Conservation (phyloP, 2,888 invertebrate species). For the Drosophila diplacantha region DNA sequence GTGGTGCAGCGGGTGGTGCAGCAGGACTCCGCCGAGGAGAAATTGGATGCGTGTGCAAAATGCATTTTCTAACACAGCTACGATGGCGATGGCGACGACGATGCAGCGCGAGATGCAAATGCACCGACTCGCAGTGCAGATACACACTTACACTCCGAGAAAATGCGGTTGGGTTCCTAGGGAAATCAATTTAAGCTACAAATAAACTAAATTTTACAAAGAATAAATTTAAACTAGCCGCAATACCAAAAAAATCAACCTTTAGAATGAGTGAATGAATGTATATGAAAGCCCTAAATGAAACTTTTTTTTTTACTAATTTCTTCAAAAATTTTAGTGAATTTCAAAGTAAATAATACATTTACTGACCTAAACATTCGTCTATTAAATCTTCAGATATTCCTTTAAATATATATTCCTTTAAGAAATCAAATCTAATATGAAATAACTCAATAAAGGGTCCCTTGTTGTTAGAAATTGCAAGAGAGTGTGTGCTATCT, state of each 20-base stretch:
- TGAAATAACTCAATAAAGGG: background rate
- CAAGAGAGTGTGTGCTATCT: background rate
- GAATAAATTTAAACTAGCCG: background rate
- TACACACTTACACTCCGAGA: constrained; percentile 30
- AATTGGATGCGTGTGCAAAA: constrained; percentile 74
- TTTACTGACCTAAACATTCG: background rate
- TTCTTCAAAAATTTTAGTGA: too few relatives aligned
- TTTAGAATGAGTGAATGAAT: too few relatives aligned
- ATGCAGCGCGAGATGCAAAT: constrained; percentile 66
- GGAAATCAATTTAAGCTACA: background rate
- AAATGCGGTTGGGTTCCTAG: background rate
- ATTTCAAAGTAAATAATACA: background rate
- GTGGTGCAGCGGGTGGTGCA: constrained; percentile 1
- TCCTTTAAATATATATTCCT: background rate
- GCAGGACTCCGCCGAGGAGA: constrained; percentile 46
- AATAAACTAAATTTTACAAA: background rate
- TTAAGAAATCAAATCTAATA: background rate
- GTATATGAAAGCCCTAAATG: too few relatives aligned
- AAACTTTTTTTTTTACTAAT: too few relatives aligned
- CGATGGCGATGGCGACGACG: constrained; percentile 39
- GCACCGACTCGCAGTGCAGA: constrained; percentile 59
- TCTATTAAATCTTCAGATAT: background rate
- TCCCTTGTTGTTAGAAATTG: background rate
- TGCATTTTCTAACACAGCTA: constrained; percentile 67
- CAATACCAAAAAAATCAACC: too few relatives aligned